Conservation (phyloP, 2,888 invertebrate genomes). For the Harpalus rufipes region DNA sequence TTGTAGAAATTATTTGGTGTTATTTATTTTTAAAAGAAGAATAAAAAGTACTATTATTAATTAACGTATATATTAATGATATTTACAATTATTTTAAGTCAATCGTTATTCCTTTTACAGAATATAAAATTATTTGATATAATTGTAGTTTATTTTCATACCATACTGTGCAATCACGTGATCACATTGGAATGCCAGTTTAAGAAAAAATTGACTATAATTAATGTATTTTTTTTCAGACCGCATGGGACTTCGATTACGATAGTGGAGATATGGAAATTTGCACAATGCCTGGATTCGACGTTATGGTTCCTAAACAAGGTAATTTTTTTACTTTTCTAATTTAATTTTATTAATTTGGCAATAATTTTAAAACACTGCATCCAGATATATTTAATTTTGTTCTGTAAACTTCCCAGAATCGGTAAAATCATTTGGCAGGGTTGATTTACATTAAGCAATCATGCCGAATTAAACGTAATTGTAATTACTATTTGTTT, state of each 20-base stretch:
- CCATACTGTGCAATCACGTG: too few species aligned
- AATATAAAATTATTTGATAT: too few species aligned
- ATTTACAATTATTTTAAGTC: too few species aligned
- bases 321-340: constrained; percentile 70
- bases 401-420: constrained; percentile 11
- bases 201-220: too few species aligned
- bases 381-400: neutral
- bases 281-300: constrained; percentile 82
- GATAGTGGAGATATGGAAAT: constrained; percentile 74
- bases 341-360: neutral
- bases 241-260: constrained; percentile 75
- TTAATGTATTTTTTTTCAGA: constrained; percentile 73
- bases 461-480: constrained; percentile 49
- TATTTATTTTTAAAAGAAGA: too few species aligned
- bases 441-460: constrained; percentile 58
- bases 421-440: constrained; percentile 48
- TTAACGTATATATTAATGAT: too few species aligned
- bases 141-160: too few species aligned
- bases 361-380: neutral
- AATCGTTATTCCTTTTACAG: too few species aligned
- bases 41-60: too few species aligned
- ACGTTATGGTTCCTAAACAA: constrained; percentile 79
- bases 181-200: too few species aligned
- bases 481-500: constrained; percentile 60
- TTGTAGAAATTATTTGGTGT: too few species aligned